phyloP scores from a whole-genome alignment of 2,888 invertebrate genomes.

The Drosophila gaucha region DNA sequence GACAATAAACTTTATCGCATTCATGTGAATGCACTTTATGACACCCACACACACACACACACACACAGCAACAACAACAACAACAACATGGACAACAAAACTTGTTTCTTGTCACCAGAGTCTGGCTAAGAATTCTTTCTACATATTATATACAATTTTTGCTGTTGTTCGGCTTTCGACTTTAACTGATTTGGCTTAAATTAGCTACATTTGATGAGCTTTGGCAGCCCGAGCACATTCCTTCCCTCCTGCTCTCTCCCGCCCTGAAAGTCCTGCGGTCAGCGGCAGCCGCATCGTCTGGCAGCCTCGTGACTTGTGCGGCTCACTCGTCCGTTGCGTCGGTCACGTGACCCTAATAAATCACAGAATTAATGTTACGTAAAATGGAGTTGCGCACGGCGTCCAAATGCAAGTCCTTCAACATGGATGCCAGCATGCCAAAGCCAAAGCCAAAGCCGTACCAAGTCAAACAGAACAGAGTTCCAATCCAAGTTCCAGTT shows the following conservation, averaged over 20 bases:
- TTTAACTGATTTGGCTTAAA: constrained; percentile 19
- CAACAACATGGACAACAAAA: constrained; percentile 11
- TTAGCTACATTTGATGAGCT: constrained; percentile 46
- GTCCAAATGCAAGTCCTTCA: constrained; percentile 42
- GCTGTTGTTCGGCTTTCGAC: constrained; percentile 8
- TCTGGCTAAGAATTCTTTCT: constrained; percentile 14
- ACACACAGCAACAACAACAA: not conserved
- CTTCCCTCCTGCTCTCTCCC: not conserved
- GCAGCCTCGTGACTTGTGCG: constrained; percentile 65
- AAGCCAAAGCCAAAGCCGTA: no score
- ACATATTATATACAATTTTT: constrained; percentile 8
- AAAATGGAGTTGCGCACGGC: constrained; percentile 83
- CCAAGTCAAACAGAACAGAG: not conserved
- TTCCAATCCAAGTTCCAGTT: not conserved
- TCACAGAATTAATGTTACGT: constrained; percentile 85
- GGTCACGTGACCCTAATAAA: constrained; percentile 86
- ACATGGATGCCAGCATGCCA: constrained; percentile 12
- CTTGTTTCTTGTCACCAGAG: constrained; percentile 31
- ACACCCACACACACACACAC: constrained; percentile 66
- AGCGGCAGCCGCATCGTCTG: constrained; percentile 34
- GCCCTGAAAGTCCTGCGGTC: constrained; percentile 35
- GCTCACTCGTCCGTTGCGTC: constrained; percentile 83
- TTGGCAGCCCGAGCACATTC: not conserved
- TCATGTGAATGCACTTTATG: constrained; percentile 81
- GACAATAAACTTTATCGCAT: constrained; percentile 82